A percentile compares a stretch with the other conserved stretches of the same genome.
These are phyloP conservation scores for Petrocephalus sullivani DNA, from an alignment of 2,797 vertebrate species.

Conservation along the genomic window DNA sequence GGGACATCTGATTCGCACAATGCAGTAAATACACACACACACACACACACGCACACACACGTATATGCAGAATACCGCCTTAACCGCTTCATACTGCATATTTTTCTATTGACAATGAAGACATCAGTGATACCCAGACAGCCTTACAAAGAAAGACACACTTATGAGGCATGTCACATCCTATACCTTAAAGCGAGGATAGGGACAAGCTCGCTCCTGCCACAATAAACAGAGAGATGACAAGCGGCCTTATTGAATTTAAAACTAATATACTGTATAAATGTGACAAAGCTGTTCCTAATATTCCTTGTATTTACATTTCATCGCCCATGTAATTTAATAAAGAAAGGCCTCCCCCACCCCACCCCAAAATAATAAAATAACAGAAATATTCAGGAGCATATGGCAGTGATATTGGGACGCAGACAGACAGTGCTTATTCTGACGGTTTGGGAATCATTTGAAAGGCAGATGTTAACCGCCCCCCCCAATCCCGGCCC, in stretches of 20 bases:
- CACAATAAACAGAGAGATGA: neutral
- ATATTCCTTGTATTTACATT: neutral
- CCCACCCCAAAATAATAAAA: neutral
- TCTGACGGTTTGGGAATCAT: neutral
- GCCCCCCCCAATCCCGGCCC: neutral
- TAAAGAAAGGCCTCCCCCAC: neutral
- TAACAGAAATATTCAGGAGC: neutral
- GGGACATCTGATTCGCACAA: too few relatives aligned
- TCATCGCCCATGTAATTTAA: neutral
- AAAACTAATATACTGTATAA: slow-evolving; percentile 15
- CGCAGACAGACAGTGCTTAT: neutral
- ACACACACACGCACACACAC: neutral
- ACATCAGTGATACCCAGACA: neutral
- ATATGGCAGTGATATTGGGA: neutral
- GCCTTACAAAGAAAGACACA: neutral
- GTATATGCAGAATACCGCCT: neutral
- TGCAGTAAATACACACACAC: neutral
- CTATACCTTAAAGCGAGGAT: neutral
- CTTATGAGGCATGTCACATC: neutral
- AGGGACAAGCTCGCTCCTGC: neutral
- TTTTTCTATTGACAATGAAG: neutral
- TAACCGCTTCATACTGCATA: neutral
- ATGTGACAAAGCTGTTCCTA: neutral
- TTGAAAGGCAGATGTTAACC: neutral
- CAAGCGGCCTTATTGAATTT: slow-evolving; percentile 11